Conservation (phyloP, 92 coral and sea anemone genomes). For the Heteractis magnifica region DNA sequence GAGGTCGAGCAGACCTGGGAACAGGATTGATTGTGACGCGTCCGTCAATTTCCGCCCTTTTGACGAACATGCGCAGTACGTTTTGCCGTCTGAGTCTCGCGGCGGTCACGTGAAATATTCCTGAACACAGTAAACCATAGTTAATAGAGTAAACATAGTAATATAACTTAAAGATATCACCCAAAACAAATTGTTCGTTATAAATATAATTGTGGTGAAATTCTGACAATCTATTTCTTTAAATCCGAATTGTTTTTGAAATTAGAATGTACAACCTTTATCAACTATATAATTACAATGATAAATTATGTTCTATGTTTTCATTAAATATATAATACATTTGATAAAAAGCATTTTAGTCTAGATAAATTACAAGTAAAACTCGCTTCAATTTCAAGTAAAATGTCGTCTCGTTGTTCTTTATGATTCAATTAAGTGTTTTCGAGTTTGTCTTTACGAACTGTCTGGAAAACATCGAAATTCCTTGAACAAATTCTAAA, state of each 20-base stretch:
- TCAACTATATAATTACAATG: neutral
- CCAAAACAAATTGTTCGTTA: neutral
- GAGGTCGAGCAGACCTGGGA: neutral
- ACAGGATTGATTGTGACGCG: neutral
- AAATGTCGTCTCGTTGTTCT: neutral
- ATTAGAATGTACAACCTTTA: conserved; percentile 1
- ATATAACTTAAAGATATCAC: no score
- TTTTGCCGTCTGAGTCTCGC: no score
- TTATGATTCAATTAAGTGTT: neutral
- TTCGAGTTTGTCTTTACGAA: no score
- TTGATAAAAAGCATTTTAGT: neutral
- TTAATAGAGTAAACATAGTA: no score
- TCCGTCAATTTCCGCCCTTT: neutral
- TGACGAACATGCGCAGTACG: neutral
- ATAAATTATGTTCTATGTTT: neutral
- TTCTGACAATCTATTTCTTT: neutral
- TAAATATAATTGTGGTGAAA: neutral
- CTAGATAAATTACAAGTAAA: neutral
- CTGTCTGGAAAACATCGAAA: no score
- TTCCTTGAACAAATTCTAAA: no score
- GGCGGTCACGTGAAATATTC: no score
- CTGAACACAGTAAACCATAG: no score
- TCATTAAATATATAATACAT: neutral
- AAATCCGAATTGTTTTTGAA: neutral
- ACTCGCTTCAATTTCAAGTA: neutral